Conservation (phyloP, 2,888 invertebrate genomes). For the Aspidiotus rigidus region DNA sequence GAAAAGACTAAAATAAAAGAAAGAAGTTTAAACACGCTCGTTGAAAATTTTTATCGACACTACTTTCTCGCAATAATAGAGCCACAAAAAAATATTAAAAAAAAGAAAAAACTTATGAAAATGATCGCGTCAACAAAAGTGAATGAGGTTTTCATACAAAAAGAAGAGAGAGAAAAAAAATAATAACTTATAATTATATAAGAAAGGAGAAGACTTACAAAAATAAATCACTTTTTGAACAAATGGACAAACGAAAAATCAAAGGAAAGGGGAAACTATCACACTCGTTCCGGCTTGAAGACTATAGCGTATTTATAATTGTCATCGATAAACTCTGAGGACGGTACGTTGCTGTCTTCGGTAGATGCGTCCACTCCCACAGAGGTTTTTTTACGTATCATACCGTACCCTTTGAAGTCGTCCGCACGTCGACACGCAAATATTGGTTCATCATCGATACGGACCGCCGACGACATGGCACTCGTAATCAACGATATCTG, state of each 20-base stretch:
- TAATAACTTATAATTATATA: too few relatives aligned
- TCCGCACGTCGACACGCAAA: constrained; percentile 64
- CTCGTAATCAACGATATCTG: constrained; percentile 51
- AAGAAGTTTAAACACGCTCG: too few relatives aligned
- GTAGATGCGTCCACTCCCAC: constrained; percentile 9
- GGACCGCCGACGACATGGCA: constrained; percentile 22
- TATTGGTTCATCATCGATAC: constrained; percentile 42
- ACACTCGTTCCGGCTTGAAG: constrained; percentile 76
- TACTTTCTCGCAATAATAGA: too few relatives aligned
- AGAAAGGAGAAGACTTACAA: too few relatives aligned
- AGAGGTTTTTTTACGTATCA: constrained; percentile 54
- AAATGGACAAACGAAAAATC: not conserved
- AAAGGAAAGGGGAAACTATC: not conserved
- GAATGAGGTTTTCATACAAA: too few relatives aligned
- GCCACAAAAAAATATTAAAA: too few relatives aligned
- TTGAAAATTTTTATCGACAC: too few relatives aligned
- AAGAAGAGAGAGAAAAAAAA: too few relatives aligned
- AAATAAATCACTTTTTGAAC: too few relatives aligned
- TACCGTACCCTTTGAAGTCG: constrained; percentile 70
- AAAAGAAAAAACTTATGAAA: too few relatives aligned
- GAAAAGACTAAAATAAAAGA: too few relatives aligned
- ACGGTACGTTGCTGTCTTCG: constrained; percentile 19
- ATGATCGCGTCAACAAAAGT: too few relatives aligned
- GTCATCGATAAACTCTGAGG: constrained; percentile 60
- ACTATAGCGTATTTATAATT: constrained; percentile 73